Evolutionary conservation across 2,888 invertebrate species (phyloP), one percentile per base, ranked within the genome.

Genomic region (Orthosia incerta): DNA sequence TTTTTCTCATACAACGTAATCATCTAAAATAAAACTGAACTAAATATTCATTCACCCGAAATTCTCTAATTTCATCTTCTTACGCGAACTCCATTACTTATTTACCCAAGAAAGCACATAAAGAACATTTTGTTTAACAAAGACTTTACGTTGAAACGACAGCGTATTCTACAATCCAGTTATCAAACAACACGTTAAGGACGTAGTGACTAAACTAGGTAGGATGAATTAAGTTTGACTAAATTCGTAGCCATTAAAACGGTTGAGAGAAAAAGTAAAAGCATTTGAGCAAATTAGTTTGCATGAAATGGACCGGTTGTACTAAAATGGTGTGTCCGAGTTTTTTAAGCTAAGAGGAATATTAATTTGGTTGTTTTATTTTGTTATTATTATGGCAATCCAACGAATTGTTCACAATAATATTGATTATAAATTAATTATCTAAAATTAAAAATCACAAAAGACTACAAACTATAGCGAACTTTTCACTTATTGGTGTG

Each of bases 101-200:
- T 75, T 69, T 70, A 74, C 53, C 50, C 45, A 66, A 72, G 53
- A 65, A 74, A 15, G 56, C 59, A 20, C 31, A 67, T 57, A 59
- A 73, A 66, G 45, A 61, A 66, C 69, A 57, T 57, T 46, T 64
- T 62, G 60, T 45, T 45, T 71, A 72, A 80, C 69, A 74, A 80
- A 74, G 72, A 71, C 48, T 23, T 65, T 50, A 65, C 56, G 23
- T 69, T 74, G 48, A 63, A 71, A 74, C 65, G 66, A 68, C 55
- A 76, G 53, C 46, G 72, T 80, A 68, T 80, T 82, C 80, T 84
- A 82, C 76, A 84, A 88, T 87, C 71, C 75, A 87, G 89, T 90
- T 89, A 89, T 87, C 89, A 89, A 91, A 91, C 89, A 92, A 81
- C 85, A 88, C 88, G 88, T 89, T 90, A 90, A 90, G 86, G 86